Evolutionary conservation across 2,113 vertebrate species (phyloP).

Genomic region (Entelurus aequoreus): DNA sequence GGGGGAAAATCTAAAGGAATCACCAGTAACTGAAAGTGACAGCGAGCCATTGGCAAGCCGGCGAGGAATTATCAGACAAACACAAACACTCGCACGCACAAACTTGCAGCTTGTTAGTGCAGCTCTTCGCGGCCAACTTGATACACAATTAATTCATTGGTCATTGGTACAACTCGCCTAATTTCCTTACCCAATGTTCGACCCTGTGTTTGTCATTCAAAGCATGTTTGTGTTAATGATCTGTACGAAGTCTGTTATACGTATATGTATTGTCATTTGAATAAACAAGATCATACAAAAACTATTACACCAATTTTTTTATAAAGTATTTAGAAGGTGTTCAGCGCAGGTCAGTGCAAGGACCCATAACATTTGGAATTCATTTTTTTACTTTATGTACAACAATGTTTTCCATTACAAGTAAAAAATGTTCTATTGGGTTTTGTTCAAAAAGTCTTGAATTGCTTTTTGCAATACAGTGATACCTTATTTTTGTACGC

Average conservation of each 20-base stretch:
- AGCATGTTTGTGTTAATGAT: conserved; percentile 1
- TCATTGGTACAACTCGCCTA: conserved; percentile 1
- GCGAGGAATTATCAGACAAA: conserved; percentile 53
- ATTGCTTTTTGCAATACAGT: too few species aligned
- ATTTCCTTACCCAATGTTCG: background rate
- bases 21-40: conserved; percentile 73
- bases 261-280: background rate
- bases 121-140: conserved; percentile 12
- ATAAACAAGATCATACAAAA: background rate
- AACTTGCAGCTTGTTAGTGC: conserved; percentile 29
- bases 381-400: too few species aligned
- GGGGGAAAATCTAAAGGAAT: conserved; percentile 73
- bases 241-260: background rate
- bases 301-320: too few species aligned
- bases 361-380: too few species aligned
- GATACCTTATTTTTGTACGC: too few species aligned
- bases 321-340: conserved; percentile 20
- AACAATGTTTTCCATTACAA: too few species aligned
- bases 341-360: background rate
- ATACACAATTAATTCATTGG: conserved; percentile 11
- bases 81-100: conserved; percentile 24
- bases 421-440: too few species aligned
- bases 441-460: too few species aligned
- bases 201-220: background rate
- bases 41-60: conserved; percentile 62